These are phyloP conservation scores for Spodoptera litura DNA, from an alignment of 1,140 invertebrate genomes.

Conservation along the genomic window DNA sequence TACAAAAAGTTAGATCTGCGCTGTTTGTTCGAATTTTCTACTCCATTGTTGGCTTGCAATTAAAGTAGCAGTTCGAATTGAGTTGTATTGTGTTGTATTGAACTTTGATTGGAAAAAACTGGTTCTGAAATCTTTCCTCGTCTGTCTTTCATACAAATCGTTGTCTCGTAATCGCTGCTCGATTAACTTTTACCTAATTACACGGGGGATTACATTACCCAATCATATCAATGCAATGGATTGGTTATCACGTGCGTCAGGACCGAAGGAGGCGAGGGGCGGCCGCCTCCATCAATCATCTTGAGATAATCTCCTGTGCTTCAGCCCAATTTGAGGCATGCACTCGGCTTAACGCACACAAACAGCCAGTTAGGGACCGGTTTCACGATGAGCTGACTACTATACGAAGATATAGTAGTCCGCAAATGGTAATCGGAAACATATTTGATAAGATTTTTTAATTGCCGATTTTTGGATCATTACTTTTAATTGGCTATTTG, in stretches of 20 bases:
- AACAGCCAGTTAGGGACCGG: constrained; percentile 37
- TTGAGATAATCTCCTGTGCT: constrained; percentile 88
- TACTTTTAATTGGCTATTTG: not conserved
- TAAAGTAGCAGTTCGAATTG: constrained; percentile 2
- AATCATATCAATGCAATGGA: constrained; percentile 47
- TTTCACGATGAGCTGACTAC: constrained; percentile 39
- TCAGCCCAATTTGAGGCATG: constrained; percentile 85
- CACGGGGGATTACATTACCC: constrained; percentile 43
- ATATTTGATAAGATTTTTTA: constrained; percentile 8
- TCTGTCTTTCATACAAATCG: constrained; percentile 15
- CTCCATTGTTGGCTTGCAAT: constrained; percentile 18
- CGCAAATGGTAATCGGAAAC: constrained; percentile 25
- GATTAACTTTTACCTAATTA: constrained; percentile 48
- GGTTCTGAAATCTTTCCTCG: not conserved
- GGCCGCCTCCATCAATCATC: constrained; percentile 88
- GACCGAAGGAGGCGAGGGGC: constrained; percentile 42
- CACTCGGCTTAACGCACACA: constrained; percentile 80
- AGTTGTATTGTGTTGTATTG: not conserved
- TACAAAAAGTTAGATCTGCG: constrained; percentile 14
- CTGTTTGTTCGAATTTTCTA: constrained; percentile 13
- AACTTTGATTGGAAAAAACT: not conserved
- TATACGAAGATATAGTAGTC: constrained; percentile 9
- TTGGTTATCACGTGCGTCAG: constrained; percentile 37
- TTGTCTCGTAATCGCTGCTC: not conserved
- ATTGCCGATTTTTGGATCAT: not conserved